These are phyloP conservation scores for Toxostoma redivivum DNA, from an alignment of 2,113 vertebrate species.

Conservation along the genomic window DNA sequence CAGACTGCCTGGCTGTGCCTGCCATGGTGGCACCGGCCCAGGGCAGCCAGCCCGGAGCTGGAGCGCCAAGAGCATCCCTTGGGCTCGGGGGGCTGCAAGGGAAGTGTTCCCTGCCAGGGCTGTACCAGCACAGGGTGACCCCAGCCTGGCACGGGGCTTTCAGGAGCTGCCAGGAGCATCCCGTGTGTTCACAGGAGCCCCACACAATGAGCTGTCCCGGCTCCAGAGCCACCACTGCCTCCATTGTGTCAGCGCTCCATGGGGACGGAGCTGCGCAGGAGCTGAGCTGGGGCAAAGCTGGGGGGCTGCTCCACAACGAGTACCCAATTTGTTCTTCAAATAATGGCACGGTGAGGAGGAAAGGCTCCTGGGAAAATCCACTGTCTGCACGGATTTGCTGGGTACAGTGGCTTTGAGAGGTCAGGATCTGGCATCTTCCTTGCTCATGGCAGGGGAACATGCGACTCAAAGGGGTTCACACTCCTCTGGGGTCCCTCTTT, in stretches of 20 bases:
- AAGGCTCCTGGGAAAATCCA: neutral
- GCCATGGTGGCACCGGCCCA: neutral
- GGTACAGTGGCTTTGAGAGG: accelerated
- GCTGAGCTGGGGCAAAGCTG: accelerated
- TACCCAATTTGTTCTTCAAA: accelerated
- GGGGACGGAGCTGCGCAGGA: neutral
- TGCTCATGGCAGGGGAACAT: accelerated
- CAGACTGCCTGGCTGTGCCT: neutral
- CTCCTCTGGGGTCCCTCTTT: neutral
- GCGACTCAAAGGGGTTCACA: neutral
- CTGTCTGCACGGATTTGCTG: accelerated
- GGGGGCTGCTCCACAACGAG: accelerated
- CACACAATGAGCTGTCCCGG: neutral
- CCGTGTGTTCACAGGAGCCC: neutral
- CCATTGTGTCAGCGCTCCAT: neutral
- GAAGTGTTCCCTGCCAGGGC: neutral
- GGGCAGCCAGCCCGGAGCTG: neutral
- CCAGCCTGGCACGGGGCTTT: neutral
- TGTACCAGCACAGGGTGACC: accelerated
- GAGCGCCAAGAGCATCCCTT: neutral
- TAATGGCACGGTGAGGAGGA: neutral
- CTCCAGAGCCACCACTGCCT: neutral
- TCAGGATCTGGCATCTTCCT: neutral
- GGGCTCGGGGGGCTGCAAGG: neutral
- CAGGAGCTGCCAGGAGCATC: conserved; percentile 1